Percentiles rank a stretch among this genome's conserved stretches.
phyloP scores from a whole-genome alignment of 2,888 invertebrate species.

The Yponomeuta malinellus region DNA sequence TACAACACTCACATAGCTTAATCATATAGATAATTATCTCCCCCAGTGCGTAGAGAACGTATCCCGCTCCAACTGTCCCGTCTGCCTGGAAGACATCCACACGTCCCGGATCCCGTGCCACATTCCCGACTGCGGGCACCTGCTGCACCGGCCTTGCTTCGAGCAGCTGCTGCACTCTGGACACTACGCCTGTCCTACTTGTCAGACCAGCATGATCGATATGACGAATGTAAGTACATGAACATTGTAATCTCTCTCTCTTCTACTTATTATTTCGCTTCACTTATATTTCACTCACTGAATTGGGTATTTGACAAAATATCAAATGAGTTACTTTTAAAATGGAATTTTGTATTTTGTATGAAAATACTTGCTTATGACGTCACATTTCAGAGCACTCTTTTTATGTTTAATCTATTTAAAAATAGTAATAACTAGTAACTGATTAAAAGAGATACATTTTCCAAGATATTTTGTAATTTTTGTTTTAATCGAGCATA shows the following conservation, averaged over 20 bases:
- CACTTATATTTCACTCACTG: no score
- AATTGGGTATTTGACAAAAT: no score
- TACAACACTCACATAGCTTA: no score
- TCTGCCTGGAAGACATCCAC: constrained; percentile 93
- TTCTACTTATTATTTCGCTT: background rate
- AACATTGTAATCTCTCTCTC: background rate
- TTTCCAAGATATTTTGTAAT: no score
- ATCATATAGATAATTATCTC: background rate
- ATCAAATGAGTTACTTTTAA: no score
- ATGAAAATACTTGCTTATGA: no score
- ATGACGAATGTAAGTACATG: constrained; percentile 78
- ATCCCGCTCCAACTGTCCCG: constrained; percentile 90
- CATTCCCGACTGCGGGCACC: constrained; percentile 92
- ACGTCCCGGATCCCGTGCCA: constrained; percentile 92
- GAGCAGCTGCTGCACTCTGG: constrained; percentile 85
- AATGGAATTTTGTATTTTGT: no score
- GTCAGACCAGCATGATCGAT: constrained; percentile 90
- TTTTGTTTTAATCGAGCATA: no score
- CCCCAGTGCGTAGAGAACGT: constrained; percentile 91
- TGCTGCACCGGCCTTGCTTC: constrained; percentile 90
- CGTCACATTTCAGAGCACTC: no score
- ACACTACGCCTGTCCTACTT: constrained; percentile 92
- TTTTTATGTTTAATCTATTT: no score
- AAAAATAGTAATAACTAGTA: no score
- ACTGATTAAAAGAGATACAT: no score